These are phyloP conservation scores for Callopanchax toddi DNA, from an alignment of 2,113 vertebrate genomes.

Conservation along the genomic window DNA sequence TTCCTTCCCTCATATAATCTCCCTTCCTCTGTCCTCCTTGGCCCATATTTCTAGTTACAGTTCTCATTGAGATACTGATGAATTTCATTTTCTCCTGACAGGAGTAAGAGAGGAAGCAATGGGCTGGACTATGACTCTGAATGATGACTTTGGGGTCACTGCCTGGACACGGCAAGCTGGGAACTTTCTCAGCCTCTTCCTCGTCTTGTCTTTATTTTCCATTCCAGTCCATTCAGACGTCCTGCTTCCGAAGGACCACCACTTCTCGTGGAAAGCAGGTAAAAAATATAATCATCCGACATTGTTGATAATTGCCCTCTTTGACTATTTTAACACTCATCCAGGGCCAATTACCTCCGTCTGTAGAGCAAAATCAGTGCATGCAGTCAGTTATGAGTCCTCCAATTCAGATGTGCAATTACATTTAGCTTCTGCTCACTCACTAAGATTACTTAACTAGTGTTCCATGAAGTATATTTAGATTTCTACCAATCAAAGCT, in stretches of 20 bases:
- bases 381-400: background rate
- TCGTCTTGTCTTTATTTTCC: slow-evolving; percentile 81
- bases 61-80: slow-evolving; percentile 36
- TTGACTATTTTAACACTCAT: background rate
- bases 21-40: background rate
- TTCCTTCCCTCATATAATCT: background rate
- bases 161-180: slow-evolving; percentile 80
- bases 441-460: background rate
- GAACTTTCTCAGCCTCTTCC: slow-evolving; percentile 78
- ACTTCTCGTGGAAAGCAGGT: slow-evolving; percentile 96
- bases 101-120: slow-evolving; percentile 85
- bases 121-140: slow-evolving; percentile 92
- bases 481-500: background rate
- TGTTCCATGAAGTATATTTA: background rate
- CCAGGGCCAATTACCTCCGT: background rate
- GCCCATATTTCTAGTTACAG: slow-evolving; percentile 17
- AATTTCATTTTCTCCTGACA: slow-evolving; percentile 64
- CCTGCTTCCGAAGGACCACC: slow-evolving; percentile 82
- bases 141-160: slow-evolving; percentile 81
- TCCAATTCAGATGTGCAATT: slow-evolving; percentile 1
- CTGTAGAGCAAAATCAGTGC: background rate
- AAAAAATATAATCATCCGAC: slow-evolving; percentile 45
- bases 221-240: slow-evolving; percentile 81
- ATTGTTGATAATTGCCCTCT: background rate
- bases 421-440: background rate